Evolutionary conservation across 2,888 invertebrate genomes (phyloP).

Genomic region (Eucriotettix oculatus): DNA sequence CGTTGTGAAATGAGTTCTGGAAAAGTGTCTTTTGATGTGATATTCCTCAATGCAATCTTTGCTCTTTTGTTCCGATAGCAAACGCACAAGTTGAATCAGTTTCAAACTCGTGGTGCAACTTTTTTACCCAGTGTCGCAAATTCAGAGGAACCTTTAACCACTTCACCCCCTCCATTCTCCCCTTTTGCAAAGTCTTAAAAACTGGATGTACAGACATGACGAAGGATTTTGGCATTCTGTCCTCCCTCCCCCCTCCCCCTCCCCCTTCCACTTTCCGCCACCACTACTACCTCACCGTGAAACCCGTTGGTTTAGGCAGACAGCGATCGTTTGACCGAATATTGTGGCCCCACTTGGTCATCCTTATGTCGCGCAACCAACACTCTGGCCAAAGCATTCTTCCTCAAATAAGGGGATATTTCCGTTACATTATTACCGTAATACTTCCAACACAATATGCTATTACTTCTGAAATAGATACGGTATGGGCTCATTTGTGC

Average conservation of each 20-base stretch:
- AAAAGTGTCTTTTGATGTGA: conserved; percentile 2
- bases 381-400: too few species aligned
- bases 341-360: too few species aligned
- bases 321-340: too few species aligned
- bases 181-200: not conserved
- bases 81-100: conserved; percentile 6
- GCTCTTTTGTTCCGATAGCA: conserved; percentile 8
- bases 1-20: not conserved
- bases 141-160: conserved; percentile 35
- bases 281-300: too few species aligned
- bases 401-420: too few species aligned
- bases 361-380: too few species aligned
- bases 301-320: too few species aligned
- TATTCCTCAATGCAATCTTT: conserved; percentile 7
- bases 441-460: too few species aligned
- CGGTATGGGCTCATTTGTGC: too few species aligned
- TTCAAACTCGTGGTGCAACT: conserved; percentile 41
- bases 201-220: conserved; percentile 1
- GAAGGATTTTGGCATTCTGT: not conserved
- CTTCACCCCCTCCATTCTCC: conserved; percentile 13
- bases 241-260: not conserved
- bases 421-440: too few species aligned
- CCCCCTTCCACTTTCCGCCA: too few species aligned
- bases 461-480: too few species aligned
- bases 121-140: conserved; percentile 42